Percentiles rank a stretch among this genome's conserved stretches.
Conservation (phyloP, 2,113 vertebrate genomes). For the Amia ocellicauda region DNA sequence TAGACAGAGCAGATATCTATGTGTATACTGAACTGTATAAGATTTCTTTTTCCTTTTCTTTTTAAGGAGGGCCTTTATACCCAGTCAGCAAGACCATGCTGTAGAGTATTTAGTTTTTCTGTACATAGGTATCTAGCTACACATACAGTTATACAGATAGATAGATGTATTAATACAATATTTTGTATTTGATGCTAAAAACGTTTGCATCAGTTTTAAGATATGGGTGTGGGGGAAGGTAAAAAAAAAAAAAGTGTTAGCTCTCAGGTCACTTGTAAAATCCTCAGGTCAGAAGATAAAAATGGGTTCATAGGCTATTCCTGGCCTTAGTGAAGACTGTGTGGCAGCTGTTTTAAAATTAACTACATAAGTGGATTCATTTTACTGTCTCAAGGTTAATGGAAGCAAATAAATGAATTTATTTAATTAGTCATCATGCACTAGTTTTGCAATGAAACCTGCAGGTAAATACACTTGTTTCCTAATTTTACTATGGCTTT, state of each 20-base stretch:
- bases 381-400: no score
- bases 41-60: not conserved
- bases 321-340: constrained; percentile 51
- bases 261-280: not conserved
- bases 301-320: constrained; percentile 50
- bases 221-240: no score
- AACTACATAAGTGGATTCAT: not conserved
- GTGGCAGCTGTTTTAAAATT: constrained; percentile 30
- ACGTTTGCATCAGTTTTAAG: no score
- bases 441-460: no score
- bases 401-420: not conserved
- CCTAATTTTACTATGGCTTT: no score
- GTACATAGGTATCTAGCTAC: constrained; percentile 20
- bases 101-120: no score
- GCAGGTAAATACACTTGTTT: no score
- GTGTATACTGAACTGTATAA: not conserved
- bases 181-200: no score
- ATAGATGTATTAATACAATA: no score
- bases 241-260: no score
- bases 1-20: constrained; percentile 38
- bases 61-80: not conserved
- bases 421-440: no score
- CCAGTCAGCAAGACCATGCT: no score
- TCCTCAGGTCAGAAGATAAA: constrained; percentile 45
- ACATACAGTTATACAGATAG: constrained; percentile 46